phyloP scores from a whole-genome alignment of 1,140 invertebrate species.

The Tyrophagus putrescentiae region DNA sequence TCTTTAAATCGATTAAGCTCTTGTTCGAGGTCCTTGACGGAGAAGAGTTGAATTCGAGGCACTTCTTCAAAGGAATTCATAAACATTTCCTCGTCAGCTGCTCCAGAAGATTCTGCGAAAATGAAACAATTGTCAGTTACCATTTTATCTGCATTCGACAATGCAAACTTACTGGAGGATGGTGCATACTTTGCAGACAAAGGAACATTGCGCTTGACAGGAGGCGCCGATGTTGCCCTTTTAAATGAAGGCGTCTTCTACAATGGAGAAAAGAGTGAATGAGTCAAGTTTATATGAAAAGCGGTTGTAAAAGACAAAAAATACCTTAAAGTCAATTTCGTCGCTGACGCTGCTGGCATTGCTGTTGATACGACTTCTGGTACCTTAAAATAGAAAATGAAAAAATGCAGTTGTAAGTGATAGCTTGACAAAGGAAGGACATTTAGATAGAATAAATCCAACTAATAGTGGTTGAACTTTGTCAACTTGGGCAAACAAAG shows the following conservation, averaged over 20 bases:
- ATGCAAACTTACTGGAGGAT: not conserved
- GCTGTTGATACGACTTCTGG: not conserved
- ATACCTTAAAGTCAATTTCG: conserved; percentile 19
- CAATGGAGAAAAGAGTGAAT: conserved; percentile 5
- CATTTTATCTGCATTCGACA: not conserved
- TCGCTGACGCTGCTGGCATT: not conserved
- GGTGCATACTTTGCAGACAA: conserved; percentile 22
- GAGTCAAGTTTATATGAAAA: not conserved
- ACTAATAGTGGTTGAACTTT: no score
- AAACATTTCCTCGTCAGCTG: conserved; percentile 71
- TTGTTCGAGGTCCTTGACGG: conserved; percentile 65
- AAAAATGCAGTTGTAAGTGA: not conserved
- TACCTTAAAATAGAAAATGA: not conserved
- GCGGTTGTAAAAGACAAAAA: no score
- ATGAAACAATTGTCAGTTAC: not conserved
- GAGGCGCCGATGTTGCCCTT: conserved; percentile 32
- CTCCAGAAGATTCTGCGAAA: conserved; percentile 23
- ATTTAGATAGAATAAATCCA: not conserved
- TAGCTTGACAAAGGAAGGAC: not conserved
- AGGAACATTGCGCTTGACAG: conserved; percentile 29
- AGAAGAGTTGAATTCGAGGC: conserved; percentile 63
- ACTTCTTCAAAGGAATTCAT: conserved; percentile 67
- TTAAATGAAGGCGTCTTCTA: conserved; percentile 25
- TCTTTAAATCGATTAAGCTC: conserved; percentile 57
- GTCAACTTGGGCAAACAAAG: no score